phyloP scores from a whole-genome alignment of 1,140 invertebrate genomes.

The Periplaneta americana region DNA sequence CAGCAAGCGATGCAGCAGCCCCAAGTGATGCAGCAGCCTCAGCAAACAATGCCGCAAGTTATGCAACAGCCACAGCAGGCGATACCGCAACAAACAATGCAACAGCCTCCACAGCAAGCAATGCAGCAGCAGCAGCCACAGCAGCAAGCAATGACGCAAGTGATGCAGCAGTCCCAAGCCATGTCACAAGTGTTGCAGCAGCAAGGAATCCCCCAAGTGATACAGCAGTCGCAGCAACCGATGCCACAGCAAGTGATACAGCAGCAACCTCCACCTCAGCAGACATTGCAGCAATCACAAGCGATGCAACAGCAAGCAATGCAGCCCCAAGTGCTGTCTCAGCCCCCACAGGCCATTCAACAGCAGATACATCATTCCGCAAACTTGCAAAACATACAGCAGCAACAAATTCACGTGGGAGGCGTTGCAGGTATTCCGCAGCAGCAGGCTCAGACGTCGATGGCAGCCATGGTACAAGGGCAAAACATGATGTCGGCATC shows the following conservation, averaged over 20 bases:
- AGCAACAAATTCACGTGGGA: background rate
- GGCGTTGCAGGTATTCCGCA: background rate
- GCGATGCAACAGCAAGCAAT: background rate
- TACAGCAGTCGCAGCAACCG: constrained; percentile 40
- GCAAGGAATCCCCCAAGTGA: constrained; percentile 35
- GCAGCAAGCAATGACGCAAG: constrained; percentile 14
- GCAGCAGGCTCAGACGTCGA: background rate
- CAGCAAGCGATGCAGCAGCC: background rate
- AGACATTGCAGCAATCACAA: background rate
- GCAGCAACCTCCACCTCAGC: constrained; percentile 9
- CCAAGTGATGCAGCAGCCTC: constrained; percentile 17
- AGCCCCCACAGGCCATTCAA: background rate
- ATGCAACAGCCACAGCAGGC: constrained; percentile 17
- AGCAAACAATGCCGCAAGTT: constrained; percentile 17
- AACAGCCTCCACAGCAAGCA: constrained; percentile 17
- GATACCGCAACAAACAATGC: constrained; percentile 16
- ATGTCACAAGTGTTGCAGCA: constrained; percentile 40
- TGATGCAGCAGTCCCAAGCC: constrained; percentile 13
- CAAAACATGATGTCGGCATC: background rate
- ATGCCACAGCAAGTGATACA: constrained; percentile 31
- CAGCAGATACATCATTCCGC: constrained; percentile 6
- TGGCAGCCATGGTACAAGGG: background rate
- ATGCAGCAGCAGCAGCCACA: constrained; percentile 8
- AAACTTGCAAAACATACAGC: background rate
- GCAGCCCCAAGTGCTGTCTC: constrained; percentile 1